Conservation (phyloP, 2,797 vertebrate genomes). For the Hippopotamyrus pictus region DNA sequence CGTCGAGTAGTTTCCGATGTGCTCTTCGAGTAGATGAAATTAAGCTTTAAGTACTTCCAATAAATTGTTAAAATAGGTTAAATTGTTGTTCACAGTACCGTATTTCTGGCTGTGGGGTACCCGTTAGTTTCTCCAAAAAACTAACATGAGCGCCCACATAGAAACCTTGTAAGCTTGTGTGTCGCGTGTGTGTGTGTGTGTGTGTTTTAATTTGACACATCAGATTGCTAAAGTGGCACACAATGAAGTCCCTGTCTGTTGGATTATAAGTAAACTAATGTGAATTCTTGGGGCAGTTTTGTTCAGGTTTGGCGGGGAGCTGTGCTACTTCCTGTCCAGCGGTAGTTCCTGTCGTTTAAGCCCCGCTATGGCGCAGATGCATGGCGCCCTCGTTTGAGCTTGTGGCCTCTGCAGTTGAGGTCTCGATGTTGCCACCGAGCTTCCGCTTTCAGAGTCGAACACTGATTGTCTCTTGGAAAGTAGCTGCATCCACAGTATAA, state of each 20-base stretch:
- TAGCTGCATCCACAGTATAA: neutral
- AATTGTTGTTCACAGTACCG: neutral
- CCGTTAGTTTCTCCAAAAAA: too few species aligned
- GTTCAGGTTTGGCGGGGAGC: neutral
- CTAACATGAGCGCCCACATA: neutral
- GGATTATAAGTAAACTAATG: neutral
- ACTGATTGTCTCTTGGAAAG: neutral
- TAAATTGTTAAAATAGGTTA: too few species aligned
- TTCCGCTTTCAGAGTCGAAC: neutral
- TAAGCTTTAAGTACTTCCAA: too few species aligned
- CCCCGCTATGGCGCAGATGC: neutral
- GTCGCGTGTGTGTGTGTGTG: neutral
- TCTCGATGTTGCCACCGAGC: neutral
- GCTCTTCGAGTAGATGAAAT: neutral
- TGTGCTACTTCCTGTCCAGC: neutral
- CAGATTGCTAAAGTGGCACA: neutral
- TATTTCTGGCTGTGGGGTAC: neutral
- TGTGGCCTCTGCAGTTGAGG: neutral
- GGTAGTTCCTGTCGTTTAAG: neutral
- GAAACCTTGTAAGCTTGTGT: neutral
- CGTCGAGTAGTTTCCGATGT: constrained; percentile 4
- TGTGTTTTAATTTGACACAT: neutral
- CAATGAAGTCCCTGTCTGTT: neutral
- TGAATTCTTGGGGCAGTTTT: neutral
- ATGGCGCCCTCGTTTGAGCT: neutral